These are phyloP conservation scores for Alentia gelatinosa DNA, from an alignment of 2,888 invertebrate genomes.

Conservation along the genomic window DNA sequence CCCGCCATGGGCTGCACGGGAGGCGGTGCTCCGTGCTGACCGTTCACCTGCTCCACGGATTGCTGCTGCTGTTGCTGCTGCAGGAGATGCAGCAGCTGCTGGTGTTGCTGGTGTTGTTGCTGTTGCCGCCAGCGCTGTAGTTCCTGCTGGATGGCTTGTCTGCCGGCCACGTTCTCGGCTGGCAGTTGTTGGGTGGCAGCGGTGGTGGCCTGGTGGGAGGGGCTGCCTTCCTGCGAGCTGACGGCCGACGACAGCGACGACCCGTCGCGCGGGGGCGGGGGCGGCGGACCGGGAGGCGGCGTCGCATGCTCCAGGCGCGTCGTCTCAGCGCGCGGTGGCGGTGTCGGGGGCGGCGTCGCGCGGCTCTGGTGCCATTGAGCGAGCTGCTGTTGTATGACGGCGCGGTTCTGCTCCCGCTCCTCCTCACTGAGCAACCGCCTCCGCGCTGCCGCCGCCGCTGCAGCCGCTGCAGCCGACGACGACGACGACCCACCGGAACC, in stretches of 20 bases:
- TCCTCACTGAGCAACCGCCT: slow-evolving; percentile 45
- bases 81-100: not conserved
- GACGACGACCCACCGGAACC: not conserved
- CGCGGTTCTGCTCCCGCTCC: slow-evolving; percentile 66
- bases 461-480: not conserved
- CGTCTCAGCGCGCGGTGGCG: slow-evolving; percentile 23
- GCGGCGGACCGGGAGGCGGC: not conserved
- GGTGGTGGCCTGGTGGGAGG: not conserved
- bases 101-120: slow-evolving; percentile 65
- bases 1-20: not conserved
- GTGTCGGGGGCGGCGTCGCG: not conserved
- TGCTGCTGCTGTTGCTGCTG: slow-evolving; percentile 12
- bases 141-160: slow-evolving; percentile 75
- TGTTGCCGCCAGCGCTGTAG: slow-evolving; percentile 76
- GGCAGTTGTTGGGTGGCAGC: not conserved
- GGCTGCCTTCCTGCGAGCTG: slow-evolving; percentile 7
- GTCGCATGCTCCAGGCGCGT: not conserved
- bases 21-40: not conserved
- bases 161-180: slow-evolving; percentile 59
- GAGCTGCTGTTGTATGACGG: slow-evolving; percentile 75
- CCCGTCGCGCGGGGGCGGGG: slow-evolving; percentile 46
- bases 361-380: slow-evolving; percentile 72
- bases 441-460: slow-evolving; percentile 18
- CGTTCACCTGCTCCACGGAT: not conserved
- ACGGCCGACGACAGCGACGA: slow-evolving; percentile 23